Percentiles rank a stretch among this genome's conserved stretches.
These are phyloP conservation scores for Leptocoma aspasia DNA, from an alignment of 2,113 vertebrate species.

Conservation along the genomic window DNA sequence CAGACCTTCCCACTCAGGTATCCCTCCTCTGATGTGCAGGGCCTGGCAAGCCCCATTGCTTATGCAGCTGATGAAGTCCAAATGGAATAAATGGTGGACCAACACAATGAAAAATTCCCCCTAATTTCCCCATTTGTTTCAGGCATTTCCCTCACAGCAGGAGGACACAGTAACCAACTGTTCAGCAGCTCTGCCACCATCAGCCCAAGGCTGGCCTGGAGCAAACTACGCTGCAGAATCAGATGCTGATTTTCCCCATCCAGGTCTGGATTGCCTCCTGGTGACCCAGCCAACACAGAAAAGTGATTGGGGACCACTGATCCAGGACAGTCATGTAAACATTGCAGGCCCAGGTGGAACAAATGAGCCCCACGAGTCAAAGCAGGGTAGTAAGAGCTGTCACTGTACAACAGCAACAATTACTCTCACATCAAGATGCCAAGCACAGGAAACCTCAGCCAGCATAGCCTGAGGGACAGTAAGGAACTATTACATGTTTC, in stretches of 20 bases:
- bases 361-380: not conserved
- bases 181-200: not conserved
- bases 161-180: not conserved
- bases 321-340: not conserved
- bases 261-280: not conserved
- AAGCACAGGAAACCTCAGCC: not conserved
- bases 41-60: not conserved
- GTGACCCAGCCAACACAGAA: not conserved
- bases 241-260: not conserved
- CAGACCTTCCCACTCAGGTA: not conserved
- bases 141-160: not conserved
- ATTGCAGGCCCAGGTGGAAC: not conserved
- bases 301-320: not conserved
- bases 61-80: not conserved
- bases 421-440: not conserved
- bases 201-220: not conserved
- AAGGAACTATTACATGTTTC: not conserved
- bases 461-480: not conserved
- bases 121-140: not conserved
- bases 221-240: not conserved
- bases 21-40: not conserved
- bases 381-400: not conserved
- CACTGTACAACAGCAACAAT: not conserved
- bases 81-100: not conserved
- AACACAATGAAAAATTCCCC: not conserved